Evolutionary conservation across 2,113 vertebrate species (phyloP), one percentile per base, ranked within the genome.

Genomic region (Pampusana beccarii): DNA sequence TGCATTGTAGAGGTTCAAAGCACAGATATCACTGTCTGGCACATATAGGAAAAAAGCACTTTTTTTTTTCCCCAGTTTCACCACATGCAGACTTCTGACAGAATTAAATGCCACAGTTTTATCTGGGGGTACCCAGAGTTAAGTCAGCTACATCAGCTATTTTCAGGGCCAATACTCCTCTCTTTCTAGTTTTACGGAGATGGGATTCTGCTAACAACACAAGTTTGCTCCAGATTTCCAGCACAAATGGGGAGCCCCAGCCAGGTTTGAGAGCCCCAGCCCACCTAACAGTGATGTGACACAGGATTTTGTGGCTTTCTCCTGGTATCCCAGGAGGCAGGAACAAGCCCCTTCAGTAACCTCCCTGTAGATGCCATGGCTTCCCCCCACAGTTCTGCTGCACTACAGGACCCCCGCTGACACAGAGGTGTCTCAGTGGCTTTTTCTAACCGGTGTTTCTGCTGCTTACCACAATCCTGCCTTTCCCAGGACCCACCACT

Each of bases 181-280:
- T 65, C 29, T 46, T 36, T 33, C 25, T 34, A 14, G 25, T 82
- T 86, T 73, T 33, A 53, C 42, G 82, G 29, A 1, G 1, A 28
- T 10, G 10, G 16, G 36, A 36, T 77, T 92, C 90, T 78, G 31
- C 61, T 50, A 50, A 71, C 16, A 11, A 21, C 19, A 61, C 7
- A 71, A 23, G 14, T 65, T 83, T 80, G 26, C 44, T 78, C 18
- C 26, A n/a, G 54, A 11, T 58, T 83, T 67, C 42, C 26, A 46
- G 25, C 6, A 14, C 0, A 2, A 53, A 33, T 3, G 6, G 18
- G 9, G 8, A 60, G 1, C 19, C n/a, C 38, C 48, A 74, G 6
- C 13, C 20, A 17, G 29, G 5, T 61, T 10, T 54, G 24, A 42
- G 46, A 66, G 31, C 15, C 11, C 11, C 25, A 77, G 58, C 34